Percentiles rank a stretch among this genome's conserved stretches.
phyloP scores from a whole-genome alignment of 2,888 invertebrate genomes.

The Drosophila atripex region DNA sequence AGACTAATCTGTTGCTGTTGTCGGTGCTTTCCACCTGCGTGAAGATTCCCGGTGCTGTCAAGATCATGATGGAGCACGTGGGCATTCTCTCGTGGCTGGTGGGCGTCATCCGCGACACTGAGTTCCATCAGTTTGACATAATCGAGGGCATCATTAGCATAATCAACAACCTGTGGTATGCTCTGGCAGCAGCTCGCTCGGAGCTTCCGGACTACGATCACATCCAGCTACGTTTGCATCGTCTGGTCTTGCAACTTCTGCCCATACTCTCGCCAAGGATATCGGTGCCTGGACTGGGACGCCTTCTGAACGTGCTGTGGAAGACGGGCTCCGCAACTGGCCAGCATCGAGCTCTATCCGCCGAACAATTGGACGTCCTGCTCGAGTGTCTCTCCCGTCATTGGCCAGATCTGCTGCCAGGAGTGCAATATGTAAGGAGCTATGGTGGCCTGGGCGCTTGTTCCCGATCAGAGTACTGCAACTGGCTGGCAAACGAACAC shows the following conservation, averaged over 20 bases:
- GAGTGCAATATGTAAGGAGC: slow-evolving; percentile 69
- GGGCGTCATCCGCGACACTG: slow-evolving; percentile 80
- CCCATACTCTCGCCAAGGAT: slow-evolving; percentile 81
- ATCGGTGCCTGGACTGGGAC: slow-evolving; percentile 68
- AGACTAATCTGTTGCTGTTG: slow-evolving; percentile 88
- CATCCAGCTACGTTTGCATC: slow-evolving; percentile 73
- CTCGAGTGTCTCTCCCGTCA: slow-evolving; percentile 77
- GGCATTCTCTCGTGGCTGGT: slow-evolving; percentile 90
- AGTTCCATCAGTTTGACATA: slow-evolving; percentile 83
- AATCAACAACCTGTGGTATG: slow-evolving; percentile 82
- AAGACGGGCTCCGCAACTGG: slow-evolving; percentile 67
- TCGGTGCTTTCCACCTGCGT: slow-evolving; percentile 87
- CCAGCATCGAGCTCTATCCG: slow-evolving; percentile 60
- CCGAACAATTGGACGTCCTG: slow-evolving; percentile 67
- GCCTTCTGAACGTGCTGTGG: slow-evolving; percentile 80
- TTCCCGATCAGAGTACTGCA: slow-evolving; percentile 67
- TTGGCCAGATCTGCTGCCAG: slow-evolving; percentile 69
- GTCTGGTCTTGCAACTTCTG: slow-evolving; percentile 72
- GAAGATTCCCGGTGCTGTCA: slow-evolving; percentile 87
- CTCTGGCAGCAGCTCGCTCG: slow-evolving; percentile 72
- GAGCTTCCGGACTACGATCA: slow-evolving; percentile 75
- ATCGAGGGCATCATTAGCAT: slow-evolving; percentile 82
- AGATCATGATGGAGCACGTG: slow-evolving; percentile 87
- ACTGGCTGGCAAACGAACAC: slow-evolving; percentile 53
- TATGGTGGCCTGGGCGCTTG: slow-evolving; percentile 75